Conservation (phyloP, 2,888 invertebrate species). For the Boloria selene region DNA sequence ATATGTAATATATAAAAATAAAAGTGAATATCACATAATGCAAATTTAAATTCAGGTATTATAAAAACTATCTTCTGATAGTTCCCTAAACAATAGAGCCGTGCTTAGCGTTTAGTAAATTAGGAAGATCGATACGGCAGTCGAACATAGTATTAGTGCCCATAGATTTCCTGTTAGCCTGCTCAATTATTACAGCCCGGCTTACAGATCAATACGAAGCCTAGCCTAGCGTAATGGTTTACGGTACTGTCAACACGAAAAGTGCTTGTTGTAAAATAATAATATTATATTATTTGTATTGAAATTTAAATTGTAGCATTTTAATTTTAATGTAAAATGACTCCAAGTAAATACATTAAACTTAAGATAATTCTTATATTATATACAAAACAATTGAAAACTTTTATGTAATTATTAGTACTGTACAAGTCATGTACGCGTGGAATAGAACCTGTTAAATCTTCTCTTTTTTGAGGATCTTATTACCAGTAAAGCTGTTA, state of each 20-base stretch:
- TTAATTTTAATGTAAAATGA: too few relatives aligned
- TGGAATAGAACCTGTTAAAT: too few relatives aligned
- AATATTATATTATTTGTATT: neutral
- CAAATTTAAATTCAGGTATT: neutral
- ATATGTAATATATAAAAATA: too few relatives aligned
- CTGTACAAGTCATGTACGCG: too few relatives aligned
- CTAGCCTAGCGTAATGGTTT: slow-evolving; percentile 56
- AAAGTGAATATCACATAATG: too few relatives aligned
- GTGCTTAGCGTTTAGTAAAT: neutral
- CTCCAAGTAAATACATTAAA: too few relatives aligned
- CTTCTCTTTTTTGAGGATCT: too few relatives aligned
- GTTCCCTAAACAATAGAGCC: neutral
- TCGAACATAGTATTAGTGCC: slow-evolving; percentile 12
- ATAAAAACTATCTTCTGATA: neutral
- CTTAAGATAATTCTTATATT: too few relatives aligned
- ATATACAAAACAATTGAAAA: too few relatives aligned
- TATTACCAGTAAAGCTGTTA: too few relatives aligned
- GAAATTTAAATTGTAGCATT: too few relatives aligned
- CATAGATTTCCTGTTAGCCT: slow-evolving; percentile 57
- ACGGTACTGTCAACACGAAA: slow-evolving; percentile 31
- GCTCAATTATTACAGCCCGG: slow-evolving; percentile 50
- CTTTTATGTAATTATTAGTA: too few relatives aligned
- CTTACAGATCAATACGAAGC: slow-evolving; percentile 64
- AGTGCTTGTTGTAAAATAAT: neutral
- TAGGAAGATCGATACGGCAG: slow-evolving; percentile 3